Evolutionary conservation across 2,888 invertebrate genomes (phyloP), one percentile per base, ranked within the genome.

Genomic region (Nomada ferruginata): DNA sequence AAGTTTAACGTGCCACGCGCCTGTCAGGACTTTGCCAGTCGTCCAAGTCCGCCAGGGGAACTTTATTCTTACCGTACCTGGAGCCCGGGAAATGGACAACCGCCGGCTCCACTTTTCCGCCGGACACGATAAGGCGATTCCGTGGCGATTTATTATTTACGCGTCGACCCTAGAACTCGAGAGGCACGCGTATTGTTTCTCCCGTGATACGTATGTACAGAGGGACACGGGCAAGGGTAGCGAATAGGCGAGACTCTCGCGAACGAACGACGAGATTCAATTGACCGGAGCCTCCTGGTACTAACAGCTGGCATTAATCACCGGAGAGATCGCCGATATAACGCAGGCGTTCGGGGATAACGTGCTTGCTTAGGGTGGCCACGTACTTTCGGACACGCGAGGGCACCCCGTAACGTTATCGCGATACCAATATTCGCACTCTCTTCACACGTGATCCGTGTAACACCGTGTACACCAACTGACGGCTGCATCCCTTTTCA

Each of bases 401-500:
- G 74, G 72, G 66, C 50, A 57, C 44, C 47, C 66, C 75, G 57
- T 78, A 78, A 78, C 78, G 78, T 83, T 83, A 83, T 83, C 83
- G 61, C 71, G 78, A 83, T 83, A 78, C 73, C 78, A 63, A 83
- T 83, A 83, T 83, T 83, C 83, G 66, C 83, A 78, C 84, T 83
- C 84, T 78, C 78, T 78, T 75, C 78, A 70, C 83, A 63, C 83
- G 55, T 29, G 60, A 26, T 50, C 36, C 52, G 57, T 64, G 61
- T 42, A 36, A 44, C 75, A 59, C 64, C 69, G 69, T 77, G 82
- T 83, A 73, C 65, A 78, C 78, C 83, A 83, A 78, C 83, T 74
- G 84, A 78, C 83, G 74, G 66, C 66, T 83, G 83, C 83, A 74
- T 83, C 83, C 78, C 83, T 83, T 78, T 83, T 83, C 83, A 61